phyloP scores from a whole-genome alignment of 2,888 invertebrate genomes.

The Pterobdella sp. region DNA sequence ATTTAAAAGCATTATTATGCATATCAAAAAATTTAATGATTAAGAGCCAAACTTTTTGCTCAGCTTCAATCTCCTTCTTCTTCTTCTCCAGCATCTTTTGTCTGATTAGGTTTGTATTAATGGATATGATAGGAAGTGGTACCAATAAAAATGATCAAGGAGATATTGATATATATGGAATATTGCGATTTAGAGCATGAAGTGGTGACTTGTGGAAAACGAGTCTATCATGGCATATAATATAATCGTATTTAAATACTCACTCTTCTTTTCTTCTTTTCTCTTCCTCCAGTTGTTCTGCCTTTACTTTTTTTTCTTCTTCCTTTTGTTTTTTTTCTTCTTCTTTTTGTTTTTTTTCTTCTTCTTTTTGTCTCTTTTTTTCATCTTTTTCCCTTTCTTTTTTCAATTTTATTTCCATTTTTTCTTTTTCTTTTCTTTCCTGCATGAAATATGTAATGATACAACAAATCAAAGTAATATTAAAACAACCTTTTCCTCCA shows the following conservation, averaged over 20 bases:
- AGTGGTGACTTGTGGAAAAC: no score
- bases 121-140: no score
- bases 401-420: slow-evolving; percentile 27
- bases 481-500: slow-evolving; percentile 25
- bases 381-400: slow-evolving; percentile 37
- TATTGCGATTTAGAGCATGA: no score
- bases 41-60: not conserved
- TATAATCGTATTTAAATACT: not conserved
- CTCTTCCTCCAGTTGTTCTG: slow-evolving; percentile 46
- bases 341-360: slow-evolving; percentile 40
- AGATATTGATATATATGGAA: no score
- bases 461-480: not conserved
- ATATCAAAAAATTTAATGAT: no score
- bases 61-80: slow-evolving; percentile 1
- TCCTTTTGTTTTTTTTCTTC: slow-evolving; percentile 21
- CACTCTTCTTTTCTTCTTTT: slow-evolving; percentile 43
- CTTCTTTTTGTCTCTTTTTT: slow-evolving; percentile 42
- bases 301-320: slow-evolving; percentile 24
- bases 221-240: not conserved
- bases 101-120: no score
- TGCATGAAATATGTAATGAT: slow-evolving; percentile 18
- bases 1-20: no score
- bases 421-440: slow-evolving; percentile 34
- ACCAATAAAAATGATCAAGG: no score
- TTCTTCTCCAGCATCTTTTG: not conserved